phyloP scores from a whole-genome alignment of 2,797 vertebrate species.

The Podarcis lilfordi region DNA sequence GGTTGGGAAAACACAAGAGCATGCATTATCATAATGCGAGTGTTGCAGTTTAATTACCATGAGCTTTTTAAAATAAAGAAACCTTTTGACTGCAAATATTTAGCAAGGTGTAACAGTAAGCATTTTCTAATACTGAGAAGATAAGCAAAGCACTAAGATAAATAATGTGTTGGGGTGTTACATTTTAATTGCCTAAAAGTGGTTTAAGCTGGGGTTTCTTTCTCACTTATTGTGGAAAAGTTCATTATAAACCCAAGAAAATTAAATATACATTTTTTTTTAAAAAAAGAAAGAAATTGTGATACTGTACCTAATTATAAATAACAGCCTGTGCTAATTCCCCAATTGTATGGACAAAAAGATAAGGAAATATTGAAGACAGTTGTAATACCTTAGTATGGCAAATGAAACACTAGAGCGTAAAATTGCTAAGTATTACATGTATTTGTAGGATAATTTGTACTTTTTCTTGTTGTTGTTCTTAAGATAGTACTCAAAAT shows the following conservation, averaged over 20 bases:
- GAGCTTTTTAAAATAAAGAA: slow-evolving; percentile 60
- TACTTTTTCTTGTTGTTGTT: neutral
- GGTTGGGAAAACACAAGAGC: slow-evolving; percentile 41
- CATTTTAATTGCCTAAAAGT: slow-evolving; percentile 71
- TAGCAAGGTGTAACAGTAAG: slow-evolving; percentile 53
- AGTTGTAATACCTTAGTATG: neutral
- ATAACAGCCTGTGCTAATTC: slow-evolving; percentile 12
- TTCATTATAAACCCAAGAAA: slow-evolving; percentile 57
- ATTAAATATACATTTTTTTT: slow-evolving; percentile 32
- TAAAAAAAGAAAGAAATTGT: neutral
- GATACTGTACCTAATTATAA: neutral
- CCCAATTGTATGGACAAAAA: slow-evolving; percentile 9
- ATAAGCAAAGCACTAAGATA: slow-evolving; percentile 64
- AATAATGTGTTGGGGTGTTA: slow-evolving; percentile 65
- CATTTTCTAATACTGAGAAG: slow-evolving; percentile 72
- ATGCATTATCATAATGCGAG: slow-evolving; percentile 48
- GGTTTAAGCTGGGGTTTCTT: slow-evolving; percentile 56
- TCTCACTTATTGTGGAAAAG: slow-evolving; percentile 55
- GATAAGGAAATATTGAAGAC: neutral
- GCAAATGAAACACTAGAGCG: neutral
- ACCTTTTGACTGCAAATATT: slow-evolving; percentile 57
- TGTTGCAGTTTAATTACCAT: slow-evolving; percentile 57
- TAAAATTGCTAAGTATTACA: neutral
- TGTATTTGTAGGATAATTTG: neutral
- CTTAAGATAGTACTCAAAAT: rapidly evolving